phyloP scores from a whole-genome alignment of 1,140 invertebrate species.

The Mercenaria mercenaria region DNA sequence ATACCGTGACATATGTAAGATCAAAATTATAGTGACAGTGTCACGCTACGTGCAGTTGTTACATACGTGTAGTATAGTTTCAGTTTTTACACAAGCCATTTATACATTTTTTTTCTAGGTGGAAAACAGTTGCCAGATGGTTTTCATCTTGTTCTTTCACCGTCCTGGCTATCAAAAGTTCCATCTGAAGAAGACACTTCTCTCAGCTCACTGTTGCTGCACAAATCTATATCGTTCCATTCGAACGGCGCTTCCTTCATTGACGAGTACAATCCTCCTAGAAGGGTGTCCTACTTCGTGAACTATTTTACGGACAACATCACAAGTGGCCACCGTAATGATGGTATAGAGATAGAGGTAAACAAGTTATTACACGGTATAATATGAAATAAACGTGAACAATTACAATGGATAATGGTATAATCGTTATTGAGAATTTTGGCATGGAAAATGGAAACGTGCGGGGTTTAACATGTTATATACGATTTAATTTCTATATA shows the following conservation, averaged over 20 bases:
- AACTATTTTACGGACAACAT: slow-evolving; percentile 57
- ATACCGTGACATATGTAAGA: too few relatives aligned
- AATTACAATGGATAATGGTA: too few relatives aligned
- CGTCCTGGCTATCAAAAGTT: slow-evolving; percentile 54
- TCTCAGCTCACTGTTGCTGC: slow-evolving; percentile 24
- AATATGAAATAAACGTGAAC: not conserved
- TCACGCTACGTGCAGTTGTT: too few relatives aligned
- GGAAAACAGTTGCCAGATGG: slow-evolving; percentile 49
- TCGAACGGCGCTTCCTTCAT: slow-evolving; percentile 42
- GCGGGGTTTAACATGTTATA: too few relatives aligned
- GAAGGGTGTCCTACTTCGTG: slow-evolving; percentile 64
- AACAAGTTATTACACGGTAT: not conserved
- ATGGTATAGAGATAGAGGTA: slow-evolving; percentile 42
- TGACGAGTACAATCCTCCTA: slow-evolving; percentile 63
- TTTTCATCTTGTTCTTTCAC: slow-evolving; percentile 54
- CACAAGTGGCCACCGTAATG: slow-evolving; percentile 20
- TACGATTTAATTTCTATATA: too few relatives aligned
- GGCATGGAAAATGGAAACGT: too few relatives aligned
- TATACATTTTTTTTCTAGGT: slow-evolving; percentile 32
- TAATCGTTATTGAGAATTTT: too few relatives aligned
- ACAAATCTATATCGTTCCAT: slow-evolving; percentile 62
- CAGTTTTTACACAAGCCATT: too few relatives aligned
- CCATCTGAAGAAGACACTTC: not conserved
- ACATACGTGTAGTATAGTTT: too few relatives aligned
- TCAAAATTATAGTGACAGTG: too few relatives aligned